Evolutionary conservation across 2,113 vertebrate species (phyloP).

Genomic region (Edolisoma coerulescens): DNA sequence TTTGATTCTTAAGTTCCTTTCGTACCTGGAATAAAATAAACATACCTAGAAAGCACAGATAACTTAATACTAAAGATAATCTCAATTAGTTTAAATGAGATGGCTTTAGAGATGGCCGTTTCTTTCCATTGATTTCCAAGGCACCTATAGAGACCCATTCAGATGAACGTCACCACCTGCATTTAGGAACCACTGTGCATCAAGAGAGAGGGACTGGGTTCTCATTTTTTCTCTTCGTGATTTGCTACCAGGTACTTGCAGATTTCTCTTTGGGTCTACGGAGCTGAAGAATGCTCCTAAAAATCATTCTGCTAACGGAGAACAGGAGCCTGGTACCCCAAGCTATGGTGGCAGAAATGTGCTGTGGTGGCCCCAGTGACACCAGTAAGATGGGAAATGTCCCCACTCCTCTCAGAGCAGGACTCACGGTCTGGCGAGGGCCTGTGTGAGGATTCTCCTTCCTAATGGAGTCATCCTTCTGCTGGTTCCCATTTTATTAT

Average conservation of each 20-base stretch:
- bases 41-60: not conserved
- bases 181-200: not conserved
- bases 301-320: not conserved
- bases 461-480: not conserved
- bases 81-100: not conserved
- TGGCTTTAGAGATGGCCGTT: not conserved
- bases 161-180: not conserved
- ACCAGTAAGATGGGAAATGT: accelerated
- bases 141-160: not conserved
- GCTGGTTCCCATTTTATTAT: not conserved
- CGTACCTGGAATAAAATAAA: not conserved
- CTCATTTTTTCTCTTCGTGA: not conserved
- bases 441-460: not conserved
- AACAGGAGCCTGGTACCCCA: not conserved
- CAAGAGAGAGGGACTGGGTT: not conserved
- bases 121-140: not conserved
- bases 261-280: not conserved
- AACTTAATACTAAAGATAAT: not conserved
- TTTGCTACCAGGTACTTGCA: not conserved
- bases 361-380: not conserved
- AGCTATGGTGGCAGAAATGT: not conserved
- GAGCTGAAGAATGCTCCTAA: not conserved
- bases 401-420: not conserved
- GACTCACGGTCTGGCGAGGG: accelerated
- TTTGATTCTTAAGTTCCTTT: not conserved